Conservation (phyloP, 2,888 invertebrate species). For the Orthonevra nobilis region DNA sequence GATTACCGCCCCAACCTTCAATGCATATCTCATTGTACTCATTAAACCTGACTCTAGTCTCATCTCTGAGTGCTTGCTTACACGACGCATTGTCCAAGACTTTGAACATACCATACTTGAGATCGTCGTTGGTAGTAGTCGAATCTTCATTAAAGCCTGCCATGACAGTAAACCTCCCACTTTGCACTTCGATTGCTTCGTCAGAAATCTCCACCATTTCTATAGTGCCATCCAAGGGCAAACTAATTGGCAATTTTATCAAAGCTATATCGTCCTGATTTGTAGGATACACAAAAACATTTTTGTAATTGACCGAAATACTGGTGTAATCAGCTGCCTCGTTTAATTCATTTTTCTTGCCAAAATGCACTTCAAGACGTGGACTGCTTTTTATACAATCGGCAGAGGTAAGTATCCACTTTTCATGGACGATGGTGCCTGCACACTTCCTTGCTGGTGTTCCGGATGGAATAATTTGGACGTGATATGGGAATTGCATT, state of each 20-base stretch:
- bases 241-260: constrained; percentile 35
- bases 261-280: constrained; percentile 54
- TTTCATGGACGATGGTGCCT: constrained; percentile 49
- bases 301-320: constrained; percentile 22
- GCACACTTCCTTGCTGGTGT: constrained; percentile 18
- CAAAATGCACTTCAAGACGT: constrained; percentile 25
- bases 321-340: constrained; percentile 2
- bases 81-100: constrained; percentile 21
- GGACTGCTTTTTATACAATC: constrained; percentile 22
- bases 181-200: neutral
- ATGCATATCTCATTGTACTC: constrained; percentile 52
- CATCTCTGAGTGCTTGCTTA: constrained; percentile 8
- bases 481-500: constrained; percentile 58
- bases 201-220: constrained; percentile 11
- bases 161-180: constrained; percentile 19
- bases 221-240: constrained; percentile 20
- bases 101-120: constrained; percentile 37
- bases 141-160: constrained; percentile 28
- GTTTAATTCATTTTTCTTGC: constrained; percentile 2
- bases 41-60: constrained; percentile 38
- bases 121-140: no score
- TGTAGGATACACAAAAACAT: constrained; percentile 46
- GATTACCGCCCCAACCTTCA: constrained; percentile 31
- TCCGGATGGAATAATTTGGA: constrained; percentile 25
- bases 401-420: constrained; percentile 57